phyloP scores from a whole-genome alignment of 2,797 vertebrate genomes.

The Mus spretus region DNA sequence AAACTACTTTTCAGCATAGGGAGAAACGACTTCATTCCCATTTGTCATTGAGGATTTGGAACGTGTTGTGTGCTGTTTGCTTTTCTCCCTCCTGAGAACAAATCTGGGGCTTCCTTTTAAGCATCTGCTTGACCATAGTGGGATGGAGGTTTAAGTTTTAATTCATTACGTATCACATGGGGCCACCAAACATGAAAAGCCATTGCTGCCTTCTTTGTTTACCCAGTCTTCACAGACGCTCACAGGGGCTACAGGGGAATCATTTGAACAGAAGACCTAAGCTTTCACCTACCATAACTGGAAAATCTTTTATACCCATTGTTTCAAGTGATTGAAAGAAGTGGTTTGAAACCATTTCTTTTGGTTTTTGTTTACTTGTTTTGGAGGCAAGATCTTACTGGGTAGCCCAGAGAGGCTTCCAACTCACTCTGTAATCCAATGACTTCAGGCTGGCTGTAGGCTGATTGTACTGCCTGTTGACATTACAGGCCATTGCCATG shows the following conservation, averaged over 20 bases:
- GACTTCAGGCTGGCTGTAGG: neutral
- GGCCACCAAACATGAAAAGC: conserved; percentile 37
- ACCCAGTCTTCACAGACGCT: conserved; percentile 29
- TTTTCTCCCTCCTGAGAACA: conserved; percentile 62
- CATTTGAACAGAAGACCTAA: conserved; percentile 50
- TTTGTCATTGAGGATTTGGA: conserved; percentile 54
- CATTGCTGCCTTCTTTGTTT: conserved; percentile 50
- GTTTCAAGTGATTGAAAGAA: conserved; percentile 63
- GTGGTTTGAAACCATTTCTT: conserved; percentile 57
- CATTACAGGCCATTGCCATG: neutral
- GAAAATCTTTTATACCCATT: conserved; percentile 31
- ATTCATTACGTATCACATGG: conserved; percentile 55
- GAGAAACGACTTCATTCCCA: neutral
- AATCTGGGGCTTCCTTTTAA: conserved; percentile 52
- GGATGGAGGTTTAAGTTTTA: conserved; percentile 58
- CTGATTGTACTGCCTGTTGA: no score
- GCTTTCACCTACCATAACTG: neutral
- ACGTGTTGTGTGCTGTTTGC: conserved; percentile 53
- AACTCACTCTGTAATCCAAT: neutral
- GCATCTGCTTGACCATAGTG: conserved; percentile 60
- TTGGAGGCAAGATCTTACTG: neutral
- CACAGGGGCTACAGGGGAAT: conserved; percentile 18
- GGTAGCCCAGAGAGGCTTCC: neutral
- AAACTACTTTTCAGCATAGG: conserved; percentile 60
- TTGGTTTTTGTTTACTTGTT: neutral